Base-by-base conservation (phyloP, 2,888 invertebrate species). In the Cordylochernes scorpioides region DNA sequence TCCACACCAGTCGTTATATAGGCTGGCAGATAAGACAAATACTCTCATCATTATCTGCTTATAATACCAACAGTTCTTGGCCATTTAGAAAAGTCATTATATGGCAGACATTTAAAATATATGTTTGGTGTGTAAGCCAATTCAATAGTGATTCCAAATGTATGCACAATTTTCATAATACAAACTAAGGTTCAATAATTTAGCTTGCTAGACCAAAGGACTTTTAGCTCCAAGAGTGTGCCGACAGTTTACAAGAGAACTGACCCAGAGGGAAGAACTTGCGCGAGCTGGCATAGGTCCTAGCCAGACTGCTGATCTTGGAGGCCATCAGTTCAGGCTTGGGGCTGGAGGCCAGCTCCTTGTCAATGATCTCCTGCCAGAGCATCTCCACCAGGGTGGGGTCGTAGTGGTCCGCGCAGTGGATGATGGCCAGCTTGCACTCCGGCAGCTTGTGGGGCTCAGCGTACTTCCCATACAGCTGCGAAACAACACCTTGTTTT, bases 361-460 rank as follows among this genome's bases (percentile, higher is more conserved):
- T 50, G 32, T 58, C 56, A 32, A 61, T 47, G 28, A 94, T 78
- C 49, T 77, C 71, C 36, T 68, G 68, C 88, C 91, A 91, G 29
- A 88, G 71, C 31, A 69, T 70, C 54, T 86, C 78, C 25, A 94
- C 72, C 7, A 88, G 58, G 33, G 72, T 60, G 0, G 69, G 65
- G 51, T 94, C 88, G 44, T 73, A 71, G 53, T 86, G 77, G 9
- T 84, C 80, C 5, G 88, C 84, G 50, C 84, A 86, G 45, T 86
- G 75, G 26, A 94, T 68, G 39, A 97, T 86, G 5, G 82, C 78
- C 32, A 97, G 59, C 55, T 91, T 82, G 51, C 82, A 77, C 54
- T 88, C 86, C 67, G 78, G 73, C 24, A 91, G 59, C 43, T 73
- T 67, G 51, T 75, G 75, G 3, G 72, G 72, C 45, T 82, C 80